Percentiles rank a stretch among this genome's conserved stretches.
Conservation (phyloP, 2,888 invertebrate genomes). For the Limenitis camilla region DNA sequence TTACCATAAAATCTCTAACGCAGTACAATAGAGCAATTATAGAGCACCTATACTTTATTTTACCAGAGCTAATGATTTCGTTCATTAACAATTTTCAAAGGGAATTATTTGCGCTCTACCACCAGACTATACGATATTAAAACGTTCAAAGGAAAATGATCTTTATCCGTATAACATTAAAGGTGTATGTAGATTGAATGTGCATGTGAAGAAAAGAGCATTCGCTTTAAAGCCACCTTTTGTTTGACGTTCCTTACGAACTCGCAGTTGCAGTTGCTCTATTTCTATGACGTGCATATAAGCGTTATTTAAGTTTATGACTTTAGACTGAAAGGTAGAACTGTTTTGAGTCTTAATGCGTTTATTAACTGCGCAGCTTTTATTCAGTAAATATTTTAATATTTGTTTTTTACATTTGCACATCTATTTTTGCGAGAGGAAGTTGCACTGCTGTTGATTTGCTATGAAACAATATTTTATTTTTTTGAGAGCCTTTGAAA, state of each 20-base stretch:
- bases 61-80: conserved; percentile 27
- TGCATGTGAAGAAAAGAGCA: conserved; percentile 19
- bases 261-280: conserved; percentile 18
- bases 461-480: conserved; percentile 2
- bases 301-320: conserved; percentile 20
- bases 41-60: conserved; percentile 1
- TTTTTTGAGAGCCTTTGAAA: not conserved
- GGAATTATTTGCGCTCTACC: conserved; percentile 19
- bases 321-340: conserved; percentile 16
- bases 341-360: conserved; percentile 12
- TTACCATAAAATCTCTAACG: too few species aligned
- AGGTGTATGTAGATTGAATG: conserved; percentile 10
- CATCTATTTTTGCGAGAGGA: not conserved
- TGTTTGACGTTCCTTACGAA: conserved; percentile 25
- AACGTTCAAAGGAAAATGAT: conserved; percentile 4
- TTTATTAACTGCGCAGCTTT: conserved; percentile 15
- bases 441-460: conserved; percentile 1
- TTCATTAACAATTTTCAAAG: conserved; percentile 31
- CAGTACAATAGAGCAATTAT: too few species aligned
- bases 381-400: conserved; percentile 8
- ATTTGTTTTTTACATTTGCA: conserved; percentile 7
- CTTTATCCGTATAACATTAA: not conserved
- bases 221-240: conserved; percentile 23
- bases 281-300: conserved; percentile 20
- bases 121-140: conserved; percentile 4